Evolutionary conservation across 2,797 vertebrate species (phyloP).

Genomic region (Micropoecilia bifurca): DNA sequence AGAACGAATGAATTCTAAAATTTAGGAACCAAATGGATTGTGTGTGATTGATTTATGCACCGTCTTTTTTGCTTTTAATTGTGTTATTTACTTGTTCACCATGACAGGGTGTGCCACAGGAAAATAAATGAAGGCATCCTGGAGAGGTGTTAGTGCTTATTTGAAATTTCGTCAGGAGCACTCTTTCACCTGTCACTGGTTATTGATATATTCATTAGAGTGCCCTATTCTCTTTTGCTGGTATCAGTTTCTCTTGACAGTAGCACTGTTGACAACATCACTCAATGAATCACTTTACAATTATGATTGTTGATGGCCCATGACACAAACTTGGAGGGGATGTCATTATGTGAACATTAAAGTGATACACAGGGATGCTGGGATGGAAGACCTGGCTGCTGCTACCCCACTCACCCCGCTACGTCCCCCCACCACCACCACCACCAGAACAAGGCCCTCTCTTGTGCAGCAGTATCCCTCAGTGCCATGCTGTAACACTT

Average conservation of each 20-base stretch:
- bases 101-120: slow-evolving; percentile 53
- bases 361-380: slow-evolving; percentile 84
- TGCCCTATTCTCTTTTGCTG: slow-evolving; percentile 80
- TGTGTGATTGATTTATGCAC: slow-evolving; percentile 9
- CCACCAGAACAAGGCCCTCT: slow-evolving; percentile 50
- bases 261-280: slow-evolving; percentile 85
- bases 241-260: slow-evolving; percentile 83
- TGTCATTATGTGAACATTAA: slow-evolving; percentile 90
- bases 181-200: slow-evolving; percentile 86
- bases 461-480: slow-evolving; percentile 54
- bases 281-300: slow-evolving; percentile 89
- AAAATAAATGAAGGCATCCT: slow-evolving; percentile 81
- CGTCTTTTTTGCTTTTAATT: slow-evolving; percentile 48
- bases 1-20: slow-evolving; percentile 4
- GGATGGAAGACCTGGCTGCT: slow-evolving; percentile 68
- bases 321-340: slow-evolving; percentile 86
- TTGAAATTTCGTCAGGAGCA: slow-evolving; percentile 80
- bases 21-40: neutral
- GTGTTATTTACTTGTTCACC: slow-evolving; percentile 45
- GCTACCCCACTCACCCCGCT: slow-evolving; percentile 40
- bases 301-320: slow-evolving; percentile 90
- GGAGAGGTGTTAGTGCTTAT: slow-evolving; percentile 81
- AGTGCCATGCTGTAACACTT: slow-evolving; percentile 39
- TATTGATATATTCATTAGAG: slow-evolving; percentile 90
- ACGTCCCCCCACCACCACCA: slow-evolving; percentile 24